A percentile compares a stretch with the other conserved stretches of the same genome.
These are phyloP conservation scores for Dynastes grantii DNA, from an alignment of 2,888 invertebrate species.

Conservation along the genomic window DNA sequence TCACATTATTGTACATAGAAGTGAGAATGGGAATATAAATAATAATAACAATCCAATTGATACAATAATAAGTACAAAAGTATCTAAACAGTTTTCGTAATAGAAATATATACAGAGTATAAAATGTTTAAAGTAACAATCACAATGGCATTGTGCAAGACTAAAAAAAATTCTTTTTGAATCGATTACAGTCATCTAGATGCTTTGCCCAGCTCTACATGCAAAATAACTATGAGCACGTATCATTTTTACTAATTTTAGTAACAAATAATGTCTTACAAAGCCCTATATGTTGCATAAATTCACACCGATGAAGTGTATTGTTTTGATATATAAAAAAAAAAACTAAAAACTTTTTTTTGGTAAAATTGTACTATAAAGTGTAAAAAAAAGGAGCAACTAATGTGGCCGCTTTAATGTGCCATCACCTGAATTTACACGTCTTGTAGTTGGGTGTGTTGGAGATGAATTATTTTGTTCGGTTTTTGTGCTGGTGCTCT, in stretches of 20 bases:
- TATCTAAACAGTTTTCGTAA: slow-evolving; percentile 22
- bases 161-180: too few species aligned
- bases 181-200: too few species aligned
- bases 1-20: slow-evolving; percentile 6
- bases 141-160: slow-evolving; percentile 47
- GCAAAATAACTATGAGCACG: too few species aligned
- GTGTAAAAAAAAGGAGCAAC: background rate
- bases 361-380: slow-evolving; percentile 38
- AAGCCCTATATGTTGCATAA: background rate
- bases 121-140: slow-evolving; percentile 49
- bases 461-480: slow-evolving; percentile 51
- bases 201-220: too few species aligned
- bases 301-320: background rate
- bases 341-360: background rate
- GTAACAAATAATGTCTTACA: background rate
- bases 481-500: slow-evolving; percentile 19
- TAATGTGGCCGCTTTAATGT: slow-evolving; percentile 64
- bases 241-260: background rate
- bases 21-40: slow-evolving; percentile 43
- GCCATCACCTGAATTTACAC: slow-evolving; percentile 60
- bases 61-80: slow-evolving; percentile 47
- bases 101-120: slow-evolving; percentile 33
- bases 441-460: slow-evolving; percentile 60
- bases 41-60: slow-evolving; percentile 48
- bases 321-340: slow-evolving; percentile 1